phyloP scores from a whole-genome alignment of 2,888 invertebrate genomes.

The Pammene fasciana region DNA sequence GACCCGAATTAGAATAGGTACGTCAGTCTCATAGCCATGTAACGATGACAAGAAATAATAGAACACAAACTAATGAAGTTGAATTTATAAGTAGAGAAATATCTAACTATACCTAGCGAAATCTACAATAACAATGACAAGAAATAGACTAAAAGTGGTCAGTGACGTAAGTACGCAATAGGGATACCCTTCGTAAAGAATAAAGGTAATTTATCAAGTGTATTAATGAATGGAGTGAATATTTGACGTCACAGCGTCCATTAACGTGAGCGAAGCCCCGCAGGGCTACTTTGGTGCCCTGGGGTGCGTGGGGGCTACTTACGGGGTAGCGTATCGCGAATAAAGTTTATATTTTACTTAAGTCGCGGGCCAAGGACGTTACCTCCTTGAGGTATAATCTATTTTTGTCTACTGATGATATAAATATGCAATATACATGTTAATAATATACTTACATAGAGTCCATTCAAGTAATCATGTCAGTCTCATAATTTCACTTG shows the following conservation, averaged over 20 bases:
- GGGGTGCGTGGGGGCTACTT: slow-evolving; percentile 13
- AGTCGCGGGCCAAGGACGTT: slow-evolving; percentile 1
- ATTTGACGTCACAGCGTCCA: slow-evolving; percentile 30
- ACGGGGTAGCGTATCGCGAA: slow-evolving; percentile 9
- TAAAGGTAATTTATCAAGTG: slow-evolving; percentile 19
- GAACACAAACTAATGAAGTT: no score
- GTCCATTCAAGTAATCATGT: no score
- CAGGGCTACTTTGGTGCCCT: slow-evolving; percentile 11
- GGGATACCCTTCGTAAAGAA: slow-evolving; percentile 13
- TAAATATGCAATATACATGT: no score
- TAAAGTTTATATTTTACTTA: not conserved
- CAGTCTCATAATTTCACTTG: no score
- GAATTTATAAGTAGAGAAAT: no score
- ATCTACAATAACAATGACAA: not conserved
- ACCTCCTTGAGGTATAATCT: slow-evolving; percentile 12
- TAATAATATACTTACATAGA: no score
- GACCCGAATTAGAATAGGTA: not conserved
- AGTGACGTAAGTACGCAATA: slow-evolving; percentile 21
- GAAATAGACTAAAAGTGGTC: slow-evolving; percentile 4
- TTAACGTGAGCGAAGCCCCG: slow-evolving; percentile 33
- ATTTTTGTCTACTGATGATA: not conserved
- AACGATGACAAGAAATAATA: no score
- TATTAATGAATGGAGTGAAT: slow-evolving; percentile 27
- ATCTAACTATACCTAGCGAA: no score
- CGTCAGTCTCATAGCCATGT: not conserved